phyloP scores from a whole-genome alignment of 2,888 invertebrate genomes.

The Parasteatoda lunata region DNA sequence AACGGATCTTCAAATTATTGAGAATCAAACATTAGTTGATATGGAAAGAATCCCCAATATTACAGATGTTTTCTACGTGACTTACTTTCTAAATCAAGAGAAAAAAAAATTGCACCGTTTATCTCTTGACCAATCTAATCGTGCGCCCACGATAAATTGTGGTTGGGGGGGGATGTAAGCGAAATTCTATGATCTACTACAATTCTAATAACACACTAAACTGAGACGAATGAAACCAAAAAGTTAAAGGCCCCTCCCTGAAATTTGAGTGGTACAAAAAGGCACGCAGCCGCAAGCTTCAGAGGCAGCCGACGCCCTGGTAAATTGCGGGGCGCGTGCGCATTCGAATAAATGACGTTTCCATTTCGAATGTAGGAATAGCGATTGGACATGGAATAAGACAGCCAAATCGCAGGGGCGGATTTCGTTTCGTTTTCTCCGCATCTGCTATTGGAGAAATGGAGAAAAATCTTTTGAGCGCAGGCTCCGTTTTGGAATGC shows the following conservation, averaged over 20 bases:
- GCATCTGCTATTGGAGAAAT: slow-evolving; percentile 47
- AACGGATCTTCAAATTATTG: too few species aligned
- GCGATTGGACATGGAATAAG: slow-evolving; percentile 35
- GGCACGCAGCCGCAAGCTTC: slow-evolving; percentile 9
- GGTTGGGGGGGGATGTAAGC: slow-evolving; percentile 6
- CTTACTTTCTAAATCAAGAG: slow-evolving; percentile 14
- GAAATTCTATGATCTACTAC: background rate
- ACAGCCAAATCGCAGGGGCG: slow-evolving; percentile 32
- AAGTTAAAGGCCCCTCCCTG: slow-evolving; percentile 39
- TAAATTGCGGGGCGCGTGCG: slow-evolving; percentile 22
- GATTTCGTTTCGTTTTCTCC: background rate
- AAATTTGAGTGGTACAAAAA: slow-evolving; percentile 19
- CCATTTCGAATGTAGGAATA: slow-evolving; percentile 60
- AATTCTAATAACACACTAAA: slow-evolving; percentile 4
- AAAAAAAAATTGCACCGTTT: background rate
- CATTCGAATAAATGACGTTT: slow-evolving; percentile 45
- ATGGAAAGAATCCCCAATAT: slow-evolving; percentile 8
- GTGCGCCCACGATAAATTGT: background rate
- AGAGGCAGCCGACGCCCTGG: slow-evolving; percentile 9
- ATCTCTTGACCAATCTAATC: slow-evolving; percentile 28
- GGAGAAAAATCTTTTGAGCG: slow-evolving; percentile 16
- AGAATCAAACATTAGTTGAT: background rate
- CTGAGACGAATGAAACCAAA: slow-evolving; percentile 4
- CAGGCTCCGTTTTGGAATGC: background rate
- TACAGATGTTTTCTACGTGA: slow-evolving; percentile 32